Evolutionary conservation across 2,797 vertebrate genomes (phyloP).

Genomic region (Synaphobranchus kaupii): DNA sequence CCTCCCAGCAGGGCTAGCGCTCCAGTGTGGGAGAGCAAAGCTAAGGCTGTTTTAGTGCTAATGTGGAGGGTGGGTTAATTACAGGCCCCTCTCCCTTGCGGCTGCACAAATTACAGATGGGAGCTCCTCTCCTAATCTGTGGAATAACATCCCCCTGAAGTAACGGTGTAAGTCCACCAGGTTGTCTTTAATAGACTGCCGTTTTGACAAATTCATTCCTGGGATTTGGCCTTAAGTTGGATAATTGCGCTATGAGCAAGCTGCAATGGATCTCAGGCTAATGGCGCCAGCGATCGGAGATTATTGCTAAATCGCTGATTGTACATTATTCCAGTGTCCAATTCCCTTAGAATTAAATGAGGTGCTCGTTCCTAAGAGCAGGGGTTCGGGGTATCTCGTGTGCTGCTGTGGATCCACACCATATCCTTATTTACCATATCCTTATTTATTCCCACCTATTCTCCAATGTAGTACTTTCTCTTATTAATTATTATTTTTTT

Average conservation of each 20-base stretch:
- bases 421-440: too few species aligned
- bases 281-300: conserved; percentile 48
- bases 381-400: too few species aligned
- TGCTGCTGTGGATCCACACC: too few species aligned
- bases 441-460: too few species aligned
- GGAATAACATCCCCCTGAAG: conserved; percentile 49
- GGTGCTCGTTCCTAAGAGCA: too few species aligned
- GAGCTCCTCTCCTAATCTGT: conserved; percentile 44
- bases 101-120: conserved; percentile 49
- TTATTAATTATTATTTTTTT: too few species aligned
- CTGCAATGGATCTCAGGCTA: conserved; percentile 46
- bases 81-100: conserved; percentile 45
- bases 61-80: conserved; percentile 42
- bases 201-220: conserved; percentile 4
- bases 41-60: conserved; percentile 28
- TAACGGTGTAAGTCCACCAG: conserved; percentile 29
- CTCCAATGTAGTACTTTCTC: too few species aligned
- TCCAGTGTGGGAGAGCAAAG: conserved; percentile 37
- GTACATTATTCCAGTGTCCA: conserved; percentile 52
- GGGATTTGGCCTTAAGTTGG: background rate
- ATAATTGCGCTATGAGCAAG: conserved; percentile 34
- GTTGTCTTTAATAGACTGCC: conserved; percentile 44
- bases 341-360: conserved; percentile 42
- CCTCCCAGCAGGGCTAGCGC: conserved; percentile 51
- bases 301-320: conserved; percentile 56